These are phyloP conservation scores for Eupeodes latifasciatus DNA, from an alignment of 2,888 invertebrate genomes.

Conservation along the genomic window DNA sequence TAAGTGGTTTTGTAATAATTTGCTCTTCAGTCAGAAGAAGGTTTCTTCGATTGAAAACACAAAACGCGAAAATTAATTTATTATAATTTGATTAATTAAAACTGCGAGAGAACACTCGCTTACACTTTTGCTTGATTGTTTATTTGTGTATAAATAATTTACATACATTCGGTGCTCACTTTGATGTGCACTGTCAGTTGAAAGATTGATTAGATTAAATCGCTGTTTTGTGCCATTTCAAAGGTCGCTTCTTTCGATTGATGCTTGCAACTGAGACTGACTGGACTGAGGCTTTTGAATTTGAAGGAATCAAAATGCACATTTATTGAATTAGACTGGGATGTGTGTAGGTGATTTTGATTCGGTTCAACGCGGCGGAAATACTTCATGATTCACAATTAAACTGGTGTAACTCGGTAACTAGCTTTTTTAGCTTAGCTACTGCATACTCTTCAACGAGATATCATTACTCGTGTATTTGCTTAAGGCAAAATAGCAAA, in stretches of 20 bases:
- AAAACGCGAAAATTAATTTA: conserved; percentile 10
- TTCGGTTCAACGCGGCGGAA: conserved; percentile 55
- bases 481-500: conserved; percentile 48
- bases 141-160: conserved; percentile 31
- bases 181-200: conserved; percentile 61
- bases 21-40: not conserved
- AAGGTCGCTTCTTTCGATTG: conserved; percentile 1
- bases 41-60: not conserved
- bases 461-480: conserved; percentile 60
- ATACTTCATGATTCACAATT: conserved; percentile 57
- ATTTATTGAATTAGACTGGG: conserved; percentile 38
- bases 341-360: conserved; percentile 49
- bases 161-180: conserved; percentile 27
- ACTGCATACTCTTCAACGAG: not conserved
- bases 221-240: conserved; percentile 1
- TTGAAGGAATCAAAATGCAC: conserved; percentile 31
- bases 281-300: conserved; percentile 2
- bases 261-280: not conserved
- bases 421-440: no score
- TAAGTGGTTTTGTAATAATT: conserved; percentile 35
- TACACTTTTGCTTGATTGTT: conserved; percentile 42
- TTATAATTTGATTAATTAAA: conserved; percentile 55
- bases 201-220: conserved; percentile 57
- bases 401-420: not conserved
- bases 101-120: conserved; percentile 9